phyloP scores from a whole-genome alignment of 2,888 invertebrate genomes.

The Amblyteles armatorius region DNA sequence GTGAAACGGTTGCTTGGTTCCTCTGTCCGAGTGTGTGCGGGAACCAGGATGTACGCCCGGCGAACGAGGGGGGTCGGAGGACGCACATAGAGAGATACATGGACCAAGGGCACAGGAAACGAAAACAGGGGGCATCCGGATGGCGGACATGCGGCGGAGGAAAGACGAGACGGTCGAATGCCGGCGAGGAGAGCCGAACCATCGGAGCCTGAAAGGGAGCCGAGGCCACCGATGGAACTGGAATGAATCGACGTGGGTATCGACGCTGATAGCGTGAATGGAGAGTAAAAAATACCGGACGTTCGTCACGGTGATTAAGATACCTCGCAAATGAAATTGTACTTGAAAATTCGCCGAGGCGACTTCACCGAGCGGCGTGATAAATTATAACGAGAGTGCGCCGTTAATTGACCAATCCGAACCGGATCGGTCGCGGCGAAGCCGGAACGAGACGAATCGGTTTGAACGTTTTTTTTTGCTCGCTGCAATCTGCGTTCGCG shows the following conservation, averaged over 20 bases:
- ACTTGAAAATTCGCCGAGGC: constrained; percentile 26
- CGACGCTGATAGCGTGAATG: constrained; percentile 10
- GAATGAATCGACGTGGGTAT: constrained; percentile 34
- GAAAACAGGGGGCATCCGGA: constrained; percentile 21
- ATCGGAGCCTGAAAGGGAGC: background rate
- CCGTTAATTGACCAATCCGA: constrained; percentile 45
- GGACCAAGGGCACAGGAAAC: constrained; percentile 3
- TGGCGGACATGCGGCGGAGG: background rate
- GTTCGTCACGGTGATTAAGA: constrained; percentile 45
- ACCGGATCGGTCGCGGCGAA: background rate
- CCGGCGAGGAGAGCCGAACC: background rate
- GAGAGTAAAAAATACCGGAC: background rate
- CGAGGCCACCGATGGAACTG: constrained; percentile 18
- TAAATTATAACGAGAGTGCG: constrained; percentile 40
- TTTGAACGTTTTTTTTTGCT: constrained; percentile 43
- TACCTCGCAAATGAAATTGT: constrained; percentile 38
- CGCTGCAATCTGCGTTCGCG: constrained; percentile 18
- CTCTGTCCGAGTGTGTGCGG: constrained; percentile 39
- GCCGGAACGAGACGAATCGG: constrained; percentile 54
- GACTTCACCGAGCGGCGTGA: constrained; percentile 12
- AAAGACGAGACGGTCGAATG: constrained; percentile 11
- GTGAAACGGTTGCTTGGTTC: constrained; percentile 36
- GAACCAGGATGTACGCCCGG: constrained; percentile 59
- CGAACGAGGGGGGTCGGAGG: constrained; percentile 38
- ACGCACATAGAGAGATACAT: background rate